Evolutionary conservation across 2,113 vertebrate species (phyloP), one percentile per base, ranked within the genome.

Genomic region (Egretta garzetta): DNA sequence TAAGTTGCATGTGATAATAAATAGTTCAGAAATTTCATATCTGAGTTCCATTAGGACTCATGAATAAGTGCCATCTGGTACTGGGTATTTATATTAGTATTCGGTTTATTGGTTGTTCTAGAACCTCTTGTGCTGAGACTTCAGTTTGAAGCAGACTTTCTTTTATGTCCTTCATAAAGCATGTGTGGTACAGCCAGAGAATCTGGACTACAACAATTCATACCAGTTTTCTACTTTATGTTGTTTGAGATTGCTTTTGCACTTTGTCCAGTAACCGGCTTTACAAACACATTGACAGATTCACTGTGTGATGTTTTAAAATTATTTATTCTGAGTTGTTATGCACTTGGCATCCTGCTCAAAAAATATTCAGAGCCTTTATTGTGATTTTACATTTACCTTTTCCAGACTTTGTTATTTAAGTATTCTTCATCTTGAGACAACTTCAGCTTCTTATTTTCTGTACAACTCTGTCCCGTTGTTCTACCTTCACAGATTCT

Each of bases 381-480:
- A 41, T 45, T 80, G n/a, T 64, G 23, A 56, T 88, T 81, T 56
- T 60, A 37, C 28, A 12, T 66, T 85, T 79, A 52, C 28, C 10
- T 73, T 77, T 84, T 73, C 63, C 45, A 85, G 53, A 60, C 33
- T 84, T 93, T 59, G 32, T 92, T 84, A 28, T 87, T 81, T 35
- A 52, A 10, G 1, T 87, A 41, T 77, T 68, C 14, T 73, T 94
- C 50, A 58, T 52, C 23, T 74, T 20, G 41, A 66, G 45, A 74
- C 35, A 68, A 14, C 33, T 52, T 84, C n/a, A 81, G 17, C 30
- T 68, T 68, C 13, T 20, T 88, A 18, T 17, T 82, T 79, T 39
- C 9, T 2, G 0, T 47, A 30, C 0, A 2, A 14, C 55, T 68
- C 32, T 37, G 18, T 64, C 70, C 14, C 2, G 2, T 55, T 73